phyloP scores from a whole-genome alignment of 2,113 vertebrate genomes.

The Triplophysa dalaica region DNA sequence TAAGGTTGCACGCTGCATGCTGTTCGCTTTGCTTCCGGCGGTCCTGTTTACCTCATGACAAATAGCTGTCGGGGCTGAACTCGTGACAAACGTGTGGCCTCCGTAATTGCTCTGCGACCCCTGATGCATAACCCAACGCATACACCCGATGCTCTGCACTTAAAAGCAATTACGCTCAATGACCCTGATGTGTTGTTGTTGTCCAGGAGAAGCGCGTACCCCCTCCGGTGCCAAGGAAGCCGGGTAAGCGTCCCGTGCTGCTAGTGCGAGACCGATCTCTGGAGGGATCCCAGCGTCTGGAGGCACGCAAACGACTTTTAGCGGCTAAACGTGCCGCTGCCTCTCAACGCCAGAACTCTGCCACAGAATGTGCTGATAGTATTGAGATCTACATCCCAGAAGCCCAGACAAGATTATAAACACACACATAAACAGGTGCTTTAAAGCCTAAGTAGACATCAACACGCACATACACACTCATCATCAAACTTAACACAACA shows the following conservation, averaged over 20 bases:
- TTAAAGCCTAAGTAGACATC: conserved; percentile 12
- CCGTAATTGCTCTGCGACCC: conserved; percentile 54
- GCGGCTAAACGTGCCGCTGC: conserved; percentile 91
- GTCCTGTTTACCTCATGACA: conserved; percentile 30
- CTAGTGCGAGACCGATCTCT: conserved; percentile 73
- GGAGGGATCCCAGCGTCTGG: conserved; percentile 86
- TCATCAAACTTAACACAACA: conserved; percentile 15
- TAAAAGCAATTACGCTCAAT: neutral
- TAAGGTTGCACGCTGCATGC: conserved; percentile 69
- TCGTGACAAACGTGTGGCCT: conserved; percentile 58
- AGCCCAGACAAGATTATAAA: conserved; percentile 97
- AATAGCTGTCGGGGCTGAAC: conserved; percentile 12
- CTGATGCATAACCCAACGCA: conserved; percentile 62
- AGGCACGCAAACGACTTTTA: conserved; percentile 89
- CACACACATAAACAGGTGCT: conserved; percentile 39
- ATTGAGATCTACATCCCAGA: conserved; percentile 99
- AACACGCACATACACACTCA: neutral
- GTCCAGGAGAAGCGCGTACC: conserved; percentile 74
- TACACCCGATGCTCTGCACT: neutral
- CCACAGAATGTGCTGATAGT: conserved; percentile 94
- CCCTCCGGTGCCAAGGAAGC: conserved; percentile 78
- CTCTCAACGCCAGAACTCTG: conserved; percentile 93
- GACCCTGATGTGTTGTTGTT: conserved; percentile 61
- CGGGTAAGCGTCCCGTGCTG: conserved; percentile 68
- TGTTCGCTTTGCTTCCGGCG: conserved; percentile 61